phyloP scores from a whole-genome alignment of 92 coral and sea anemone species.

The Anthopleura xanthogrammica region DNA sequence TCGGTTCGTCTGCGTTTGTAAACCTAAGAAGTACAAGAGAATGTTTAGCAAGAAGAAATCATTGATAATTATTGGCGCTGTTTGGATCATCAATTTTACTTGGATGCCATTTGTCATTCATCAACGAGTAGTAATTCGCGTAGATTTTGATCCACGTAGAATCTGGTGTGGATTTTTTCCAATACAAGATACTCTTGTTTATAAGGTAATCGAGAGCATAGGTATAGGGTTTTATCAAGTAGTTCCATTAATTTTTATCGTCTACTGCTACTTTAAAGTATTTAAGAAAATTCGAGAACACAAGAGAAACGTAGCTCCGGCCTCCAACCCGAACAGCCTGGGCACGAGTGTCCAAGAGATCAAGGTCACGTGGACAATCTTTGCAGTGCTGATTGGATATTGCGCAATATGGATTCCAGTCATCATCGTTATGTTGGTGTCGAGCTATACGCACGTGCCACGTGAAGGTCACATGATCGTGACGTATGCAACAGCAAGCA shows the following conservation, averaged over 20 bases:
- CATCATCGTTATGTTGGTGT: slow-evolving; percentile 2
- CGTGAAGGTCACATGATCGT: too few relatives aligned
- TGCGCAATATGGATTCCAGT: slow-evolving; percentile 23
- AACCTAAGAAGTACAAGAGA: slow-evolving; percentile 7
- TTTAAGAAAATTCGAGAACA: slow-evolving; percentile 33
- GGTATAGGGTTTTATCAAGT: background rate
- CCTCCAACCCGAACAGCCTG: background rate
- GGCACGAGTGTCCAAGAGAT: slow-evolving; percentile 21
- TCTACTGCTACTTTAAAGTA: slow-evolving; percentile 24
- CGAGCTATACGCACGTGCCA: background rate
- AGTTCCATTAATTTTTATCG: background rate
- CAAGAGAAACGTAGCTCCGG: slow-evolving; percentile 7
- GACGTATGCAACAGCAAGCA: too few relatives aligned
- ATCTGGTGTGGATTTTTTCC: background rate
- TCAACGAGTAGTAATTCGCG: background rate
- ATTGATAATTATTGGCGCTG: background rate
- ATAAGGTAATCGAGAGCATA: background rate
- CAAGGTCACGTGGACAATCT: slow-evolving; percentile 37
- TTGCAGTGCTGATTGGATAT: slow-evolving; percentile 24
- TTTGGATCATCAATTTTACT: background rate
- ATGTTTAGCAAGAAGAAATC: slow-evolving; percentile 1
- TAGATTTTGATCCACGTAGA: background rate
- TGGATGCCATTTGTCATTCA: background rate
- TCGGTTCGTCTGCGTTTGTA: slow-evolving; percentile 15
- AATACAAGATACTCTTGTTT: background rate